These are phyloP conservation scores for Lasioglossum villosulum DNA, from an alignment of 2,888 invertebrate species.

Conservation along the genomic window DNA sequence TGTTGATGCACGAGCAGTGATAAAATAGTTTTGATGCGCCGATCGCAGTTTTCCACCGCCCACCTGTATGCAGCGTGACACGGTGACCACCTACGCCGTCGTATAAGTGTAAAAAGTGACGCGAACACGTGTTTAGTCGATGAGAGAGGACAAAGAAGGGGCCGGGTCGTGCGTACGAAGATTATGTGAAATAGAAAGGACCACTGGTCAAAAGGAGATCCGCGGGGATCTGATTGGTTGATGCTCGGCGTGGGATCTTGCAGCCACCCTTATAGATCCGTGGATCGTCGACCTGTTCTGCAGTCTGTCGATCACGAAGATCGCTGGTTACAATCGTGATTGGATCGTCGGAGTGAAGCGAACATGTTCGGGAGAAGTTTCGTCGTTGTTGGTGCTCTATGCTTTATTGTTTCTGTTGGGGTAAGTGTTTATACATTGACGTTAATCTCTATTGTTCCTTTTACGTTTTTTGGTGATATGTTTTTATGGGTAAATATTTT, in stretches of 20 bases:
- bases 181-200: conserved; percentile 58
- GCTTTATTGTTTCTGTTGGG: not conserved
- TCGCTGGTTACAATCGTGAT: not conserved
- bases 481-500: not conserved
- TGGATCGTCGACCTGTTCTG: conserved; percentile 41
- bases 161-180: conserved; percentile 17
- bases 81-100: conserved; percentile 15
- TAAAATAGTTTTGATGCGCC: not conserved
- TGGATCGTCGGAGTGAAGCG: not conserved
- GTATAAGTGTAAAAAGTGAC: not conserved
- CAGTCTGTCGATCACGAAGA: conserved; percentile 43
- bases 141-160: conserved; percentile 40
- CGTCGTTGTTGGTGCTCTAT: conserved; percentile 5
- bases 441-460: not conserved
- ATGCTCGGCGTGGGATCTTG: conserved; percentile 42
- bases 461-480: no score
- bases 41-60: not conserved
- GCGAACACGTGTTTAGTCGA: not conserved
- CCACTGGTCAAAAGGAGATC: conserved; percentile 27
- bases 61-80: not conserved
- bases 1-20: not conserved
- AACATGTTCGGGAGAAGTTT: conserved; percentile 30
- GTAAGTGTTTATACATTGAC: conserved; percentile 13
- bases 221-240: conserved; percentile 50
- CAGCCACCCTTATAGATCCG: conserved; percentile 57